Base-by-base conservation (phyloP, 1,140 invertebrate species). In the Ruditapes philippinarum region DNA sequence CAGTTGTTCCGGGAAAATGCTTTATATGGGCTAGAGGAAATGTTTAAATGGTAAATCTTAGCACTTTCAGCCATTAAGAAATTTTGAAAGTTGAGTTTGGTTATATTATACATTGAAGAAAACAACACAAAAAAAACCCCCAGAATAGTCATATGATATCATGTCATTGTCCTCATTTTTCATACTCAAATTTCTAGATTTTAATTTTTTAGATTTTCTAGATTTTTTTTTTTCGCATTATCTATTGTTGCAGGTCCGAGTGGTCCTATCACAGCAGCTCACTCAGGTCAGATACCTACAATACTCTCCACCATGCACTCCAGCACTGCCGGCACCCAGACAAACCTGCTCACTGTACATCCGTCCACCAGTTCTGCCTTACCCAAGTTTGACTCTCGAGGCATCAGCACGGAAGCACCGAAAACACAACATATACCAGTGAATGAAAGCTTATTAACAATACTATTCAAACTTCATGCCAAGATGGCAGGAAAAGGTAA, bases 391-490 rank as follows among this genome's bases (percentile, higher is more conserved):
- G 93, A 94, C 80, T 92, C 90, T 79, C 89, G 92, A 19, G 93
- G 93, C 11, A 89, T 94, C 33, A 90, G 90, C 14, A 92, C 94
- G 22, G 88, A 90, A 3, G 89, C 90, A 40, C 73, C 79, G 57
- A 85, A 91, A 83, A 84, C 82, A 65, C 68, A 81, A 11, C 88
- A 74, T 42, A 87, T 92, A n/a, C 79, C 89, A 38, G 80, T 96
- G 5, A 98, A 98, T 92, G 98, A 99, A 95, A 99, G 98, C 87
- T 98, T 99, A 78, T 97, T 99, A 89, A 98, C 98, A 0, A 96
- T 99, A 51, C 96, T 99, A 33, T 96, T 99, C 14, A 99, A 98
- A 95, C 96, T 99, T n/a, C 98, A 99, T 95, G 98, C 98, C 0
- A 98, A 99, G 94, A 96, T 99, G 19, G 98, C 98, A 0, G 98